These are phyloP conservation scores for Microcebus ravelobensis DNA, from an alignment of 2,113 vertebrate genomes.

Conservation along the genomic window DNA sequence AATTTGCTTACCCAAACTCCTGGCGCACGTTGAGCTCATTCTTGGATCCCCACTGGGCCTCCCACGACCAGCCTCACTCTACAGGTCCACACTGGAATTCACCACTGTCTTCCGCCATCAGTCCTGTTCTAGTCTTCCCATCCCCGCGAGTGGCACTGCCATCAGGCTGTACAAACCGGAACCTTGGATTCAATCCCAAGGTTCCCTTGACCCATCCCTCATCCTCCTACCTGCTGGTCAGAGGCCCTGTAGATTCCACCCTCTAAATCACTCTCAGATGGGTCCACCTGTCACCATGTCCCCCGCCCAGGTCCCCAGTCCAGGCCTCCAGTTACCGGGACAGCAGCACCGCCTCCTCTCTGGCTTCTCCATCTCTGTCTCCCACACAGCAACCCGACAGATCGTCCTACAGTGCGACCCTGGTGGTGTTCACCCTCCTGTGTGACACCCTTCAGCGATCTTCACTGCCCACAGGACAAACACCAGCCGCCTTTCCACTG, in stretches of 20 bases:
- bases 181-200: background rate
- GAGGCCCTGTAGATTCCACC: background rate
- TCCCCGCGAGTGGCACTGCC: background rate
- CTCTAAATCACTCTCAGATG: background rate
- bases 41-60: background rate
- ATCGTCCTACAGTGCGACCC: background rate
- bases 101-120: background rate
- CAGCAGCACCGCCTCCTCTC: background rate
- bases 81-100: background rate
- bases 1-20: background rate
- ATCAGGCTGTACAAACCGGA: background rate
- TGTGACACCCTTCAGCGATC: background rate
- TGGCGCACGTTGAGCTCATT: background rate
- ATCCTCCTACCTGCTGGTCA: background rate
- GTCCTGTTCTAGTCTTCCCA: background rate
- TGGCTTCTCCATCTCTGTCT: accelerated
- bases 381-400: background rate
- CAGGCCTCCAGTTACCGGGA: background rate
- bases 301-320: background rate
- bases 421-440: background rate
- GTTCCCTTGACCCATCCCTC: background rate
- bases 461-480: background rate
- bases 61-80: background rate
- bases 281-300: background rate
- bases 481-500: background rate